Evolutionary conservation across 2,797 vertebrate species (phyloP).

Genomic region (Ptychobarbus kaznakovi): DNA sequence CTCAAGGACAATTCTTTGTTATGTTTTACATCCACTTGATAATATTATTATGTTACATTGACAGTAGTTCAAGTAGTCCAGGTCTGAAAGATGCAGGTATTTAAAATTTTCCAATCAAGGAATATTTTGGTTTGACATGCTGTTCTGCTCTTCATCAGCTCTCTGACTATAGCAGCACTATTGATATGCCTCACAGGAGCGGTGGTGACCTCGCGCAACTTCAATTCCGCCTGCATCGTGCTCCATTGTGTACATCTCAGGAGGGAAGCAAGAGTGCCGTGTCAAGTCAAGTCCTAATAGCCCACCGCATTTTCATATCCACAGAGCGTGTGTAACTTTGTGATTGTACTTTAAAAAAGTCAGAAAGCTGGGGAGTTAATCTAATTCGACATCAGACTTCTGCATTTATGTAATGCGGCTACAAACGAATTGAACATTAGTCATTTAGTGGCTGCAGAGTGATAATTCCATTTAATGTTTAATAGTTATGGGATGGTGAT

Average conservation of each 20-base stretch:
- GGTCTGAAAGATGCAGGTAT: not conserved
- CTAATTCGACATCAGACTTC: conserved; percentile 34
- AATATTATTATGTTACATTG: not conserved
- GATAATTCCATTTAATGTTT: conserved; percentile 53
- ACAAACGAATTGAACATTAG: conserved; percentile 41
- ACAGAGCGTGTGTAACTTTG: conserved; percentile 56
- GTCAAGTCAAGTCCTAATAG: conserved; percentile 63
- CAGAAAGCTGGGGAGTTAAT: conserved; percentile 30
- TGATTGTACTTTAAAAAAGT: conserved; percentile 41
- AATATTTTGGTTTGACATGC: not conserved
- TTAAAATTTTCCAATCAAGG: not conserved
- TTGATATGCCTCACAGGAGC: conserved; percentile 60
- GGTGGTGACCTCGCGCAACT: conserved; percentile 68
- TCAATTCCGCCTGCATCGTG: conserved; percentile 66
- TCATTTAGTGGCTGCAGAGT: conserved; percentile 43
- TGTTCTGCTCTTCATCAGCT: conserved; percentile 22
- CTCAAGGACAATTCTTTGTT: not conserved
- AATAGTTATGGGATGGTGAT: conserved; percentile 51
- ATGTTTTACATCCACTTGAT: not conserved
- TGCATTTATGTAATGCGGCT: conserved; percentile 32
- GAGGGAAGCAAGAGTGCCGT: conserved; percentile 48
- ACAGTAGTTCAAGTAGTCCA: not conserved
- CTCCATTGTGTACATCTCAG: conserved; percentile 61
- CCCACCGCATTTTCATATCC: conserved; percentile 62
- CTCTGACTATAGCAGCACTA: conserved; percentile 46